These are phyloP conservation scores for Drosophila lacertosa DNA, from an alignment of 1,140 invertebrate species.

Conservation along the genomic window DNA sequence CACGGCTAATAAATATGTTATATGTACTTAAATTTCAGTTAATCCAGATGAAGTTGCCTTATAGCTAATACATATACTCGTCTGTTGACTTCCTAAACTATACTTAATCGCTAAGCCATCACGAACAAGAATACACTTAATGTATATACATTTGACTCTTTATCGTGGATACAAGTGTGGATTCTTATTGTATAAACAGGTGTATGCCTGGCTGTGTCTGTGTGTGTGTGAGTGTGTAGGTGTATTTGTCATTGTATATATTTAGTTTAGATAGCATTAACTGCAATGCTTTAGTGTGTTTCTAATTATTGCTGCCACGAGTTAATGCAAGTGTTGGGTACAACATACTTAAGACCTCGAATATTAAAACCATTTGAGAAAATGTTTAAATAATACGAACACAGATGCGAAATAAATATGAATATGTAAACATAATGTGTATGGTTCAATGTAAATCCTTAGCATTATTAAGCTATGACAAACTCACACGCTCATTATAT, in stretches of 20 bases:
- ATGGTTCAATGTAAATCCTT: background rate
- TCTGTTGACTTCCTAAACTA: slow-evolving; percentile 19
- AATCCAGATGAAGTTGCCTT: slow-evolving; percentile 17
- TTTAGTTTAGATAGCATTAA: slow-evolving; percentile 49
- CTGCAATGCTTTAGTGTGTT: slow-evolving; percentile 23
- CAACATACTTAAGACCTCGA: slow-evolving; percentile 14
- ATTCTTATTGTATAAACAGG: no score
- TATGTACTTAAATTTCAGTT: slow-evolving; percentile 9
- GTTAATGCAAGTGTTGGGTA: background rate
- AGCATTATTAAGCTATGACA: no score
- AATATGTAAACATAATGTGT: background rate
- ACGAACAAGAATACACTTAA: slow-evolving; percentile 41
- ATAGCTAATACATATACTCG: slow-evolving; percentile 17
- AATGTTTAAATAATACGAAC: background rate
- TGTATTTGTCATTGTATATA: slow-evolving; percentile 32
- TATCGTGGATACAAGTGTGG: slow-evolving; percentile 2
- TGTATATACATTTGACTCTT: slow-evolving; percentile 10
- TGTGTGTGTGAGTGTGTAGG: slow-evolving; percentile 13
- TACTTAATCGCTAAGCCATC: slow-evolving; percentile 31
- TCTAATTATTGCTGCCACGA: background rate
- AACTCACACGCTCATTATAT: no score
- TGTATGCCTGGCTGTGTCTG: background rate
- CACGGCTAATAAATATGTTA: slow-evolving; percentile 36
- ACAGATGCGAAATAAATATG: background rate
- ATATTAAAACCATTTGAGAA: background rate